Percentiles rank a stretch among this genome's conserved stretches.
Conservation (phyloP, 2,888 invertebrate species). For the Troides helena region DNA sequence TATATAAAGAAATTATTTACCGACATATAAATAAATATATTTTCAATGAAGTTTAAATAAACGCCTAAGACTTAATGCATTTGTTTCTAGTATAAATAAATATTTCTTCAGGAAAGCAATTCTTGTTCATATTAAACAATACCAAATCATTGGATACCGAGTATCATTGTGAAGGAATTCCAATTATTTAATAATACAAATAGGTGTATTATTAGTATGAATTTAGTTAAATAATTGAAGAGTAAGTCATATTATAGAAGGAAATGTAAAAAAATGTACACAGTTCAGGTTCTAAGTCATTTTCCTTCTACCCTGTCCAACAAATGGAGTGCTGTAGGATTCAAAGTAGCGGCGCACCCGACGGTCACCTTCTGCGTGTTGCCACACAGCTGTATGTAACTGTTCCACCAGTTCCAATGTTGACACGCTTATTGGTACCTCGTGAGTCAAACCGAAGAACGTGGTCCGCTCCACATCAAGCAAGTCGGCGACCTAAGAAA, state of each 20-base stretch:
- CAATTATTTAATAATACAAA: no score
- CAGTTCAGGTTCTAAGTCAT: constrained; percentile 3
- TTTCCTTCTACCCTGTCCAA: constrained; percentile 33
- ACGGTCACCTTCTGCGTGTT: constrained; percentile 49
- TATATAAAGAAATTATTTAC: no score
- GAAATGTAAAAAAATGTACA: neutral
- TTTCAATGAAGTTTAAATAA: no score
- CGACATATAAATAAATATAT: no score
- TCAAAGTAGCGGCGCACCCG: constrained; percentile 61
- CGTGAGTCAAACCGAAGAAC: constrained; percentile 58
- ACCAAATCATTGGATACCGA: no score
- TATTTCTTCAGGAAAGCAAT: no score
- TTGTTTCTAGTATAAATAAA: no score
- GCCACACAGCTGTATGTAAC: constrained; percentile 45
- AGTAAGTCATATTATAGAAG: neutral
- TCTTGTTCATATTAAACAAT: no score
- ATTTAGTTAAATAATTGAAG: neutral
- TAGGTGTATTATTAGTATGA: no score
- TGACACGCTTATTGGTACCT: constrained; percentile 44
- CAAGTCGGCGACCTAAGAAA: constrained; percentile 38
- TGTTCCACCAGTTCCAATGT: constrained; percentile 54
- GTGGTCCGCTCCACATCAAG: constrained; percentile 55
- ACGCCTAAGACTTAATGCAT: no score
- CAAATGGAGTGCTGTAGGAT: constrained; percentile 57
- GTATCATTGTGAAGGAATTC: no score